Evolutionary conservation across 2,113 vertebrate species (phyloP).

Genomic region (Caranx ignobilis): DNA sequence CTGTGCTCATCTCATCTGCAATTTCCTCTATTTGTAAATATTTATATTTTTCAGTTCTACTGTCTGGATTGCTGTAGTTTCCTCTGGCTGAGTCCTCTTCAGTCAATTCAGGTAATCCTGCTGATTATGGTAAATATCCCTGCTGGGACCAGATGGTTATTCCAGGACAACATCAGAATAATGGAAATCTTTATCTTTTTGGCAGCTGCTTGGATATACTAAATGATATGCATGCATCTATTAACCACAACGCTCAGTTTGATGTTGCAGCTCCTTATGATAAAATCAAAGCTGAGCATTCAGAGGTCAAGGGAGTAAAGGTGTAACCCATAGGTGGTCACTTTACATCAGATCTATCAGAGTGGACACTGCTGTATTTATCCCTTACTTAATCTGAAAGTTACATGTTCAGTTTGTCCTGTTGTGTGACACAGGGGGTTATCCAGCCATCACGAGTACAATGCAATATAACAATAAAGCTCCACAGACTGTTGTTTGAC

Average conservation of each 20-base stretch:
- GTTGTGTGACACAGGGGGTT: conserved; percentile 31
- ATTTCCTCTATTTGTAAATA: neutral
- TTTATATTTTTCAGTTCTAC: neutral
- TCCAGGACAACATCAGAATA: neutral
- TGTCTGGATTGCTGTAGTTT: neutral
- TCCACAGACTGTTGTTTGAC: too few species aligned
- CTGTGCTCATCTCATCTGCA: neutral
- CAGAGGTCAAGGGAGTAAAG: neutral
- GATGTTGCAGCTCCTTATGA: neutral
- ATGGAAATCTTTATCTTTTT: neutral
- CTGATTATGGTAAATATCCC: neutral
- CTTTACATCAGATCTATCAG: conserved; percentile 1
- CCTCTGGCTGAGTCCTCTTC: neutral
- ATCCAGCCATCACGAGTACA: conserved; percentile 31
- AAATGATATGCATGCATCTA: neutral
- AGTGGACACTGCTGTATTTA: conserved; percentile 27
- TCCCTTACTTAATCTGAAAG: conserved; percentile 6
- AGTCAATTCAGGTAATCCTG: neutral
- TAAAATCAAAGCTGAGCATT: neutral
- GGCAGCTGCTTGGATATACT: neutral
- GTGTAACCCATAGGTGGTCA: neutral
- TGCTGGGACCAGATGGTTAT: neutral
- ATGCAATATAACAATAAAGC: neutral
- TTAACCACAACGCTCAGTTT: neutral
- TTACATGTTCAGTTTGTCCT: conserved; percentile 19